Evolutionary conservation across 2,797 vertebrate genomes (phyloP).

Genomic region (Eulemur mongoz): DNA sequence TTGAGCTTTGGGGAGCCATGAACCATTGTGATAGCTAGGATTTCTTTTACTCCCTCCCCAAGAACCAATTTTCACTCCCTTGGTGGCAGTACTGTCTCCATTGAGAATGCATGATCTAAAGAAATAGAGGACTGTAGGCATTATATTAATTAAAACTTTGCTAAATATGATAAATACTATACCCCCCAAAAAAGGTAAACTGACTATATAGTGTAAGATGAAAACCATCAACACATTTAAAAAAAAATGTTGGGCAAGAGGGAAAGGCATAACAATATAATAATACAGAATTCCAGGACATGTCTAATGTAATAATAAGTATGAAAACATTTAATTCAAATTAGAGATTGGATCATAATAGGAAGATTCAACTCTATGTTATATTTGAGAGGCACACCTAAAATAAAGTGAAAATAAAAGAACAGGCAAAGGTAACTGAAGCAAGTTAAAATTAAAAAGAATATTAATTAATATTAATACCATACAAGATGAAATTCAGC

Average conservation of each 20-base stretch:
- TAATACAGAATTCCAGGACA: neutral
- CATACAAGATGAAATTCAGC: neutral
- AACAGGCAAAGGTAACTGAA: neutral
- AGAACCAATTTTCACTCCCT: neutral
- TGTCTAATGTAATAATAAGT: neutral
- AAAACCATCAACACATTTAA: neutral
- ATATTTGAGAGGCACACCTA: neutral
- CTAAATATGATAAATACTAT: neutral
- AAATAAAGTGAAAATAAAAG: neutral
- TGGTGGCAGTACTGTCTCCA: neutral
- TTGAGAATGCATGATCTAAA: neutral
- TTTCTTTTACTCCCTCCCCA: neutral
- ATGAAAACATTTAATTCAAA: neutral
- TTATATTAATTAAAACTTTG: neutral
- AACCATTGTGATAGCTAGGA: neutral
- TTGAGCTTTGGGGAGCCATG: neutral
- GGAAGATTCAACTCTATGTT: neutral
- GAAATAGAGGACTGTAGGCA: neutral
- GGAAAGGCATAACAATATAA: neutral
- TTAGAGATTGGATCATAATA: neutral
- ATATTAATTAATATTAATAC: neutral
- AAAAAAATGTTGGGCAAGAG: neutral
- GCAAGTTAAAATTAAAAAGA: neutral
- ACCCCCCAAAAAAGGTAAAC: neutral
- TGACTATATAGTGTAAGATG: neutral